Conservation (phyloP, 1,140 invertebrate species). For the Anoplolepis gracilipes region DNA sequence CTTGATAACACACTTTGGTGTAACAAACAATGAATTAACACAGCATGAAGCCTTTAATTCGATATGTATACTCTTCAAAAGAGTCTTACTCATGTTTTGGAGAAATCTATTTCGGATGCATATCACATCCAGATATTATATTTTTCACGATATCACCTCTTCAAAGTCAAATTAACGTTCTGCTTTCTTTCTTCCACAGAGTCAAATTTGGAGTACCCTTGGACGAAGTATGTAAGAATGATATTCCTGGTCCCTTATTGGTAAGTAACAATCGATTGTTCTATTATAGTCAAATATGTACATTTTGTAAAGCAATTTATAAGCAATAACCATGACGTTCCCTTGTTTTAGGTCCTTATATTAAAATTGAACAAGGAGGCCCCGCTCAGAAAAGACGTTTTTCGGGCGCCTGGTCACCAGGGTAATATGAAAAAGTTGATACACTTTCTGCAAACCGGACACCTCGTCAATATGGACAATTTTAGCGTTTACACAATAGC, state of each 20-base stretch:
- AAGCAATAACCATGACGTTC: background rate
- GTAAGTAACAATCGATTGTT: slow-evolving; percentile 84
- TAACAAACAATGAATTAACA: background rate
- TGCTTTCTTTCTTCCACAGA: slow-evolving; percentile 84
- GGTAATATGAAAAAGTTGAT: slow-evolving; percentile 98
- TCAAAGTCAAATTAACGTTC: slow-evolving; percentile 14
- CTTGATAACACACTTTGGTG: background rate
- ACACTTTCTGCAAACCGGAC: slow-evolving; percentile 97
- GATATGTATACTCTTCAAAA: background rate
- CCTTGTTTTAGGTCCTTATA: slow-evolving; percentile 91
- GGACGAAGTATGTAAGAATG: slow-evolving; percentile 96
- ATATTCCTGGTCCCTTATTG: slow-evolving; percentile 95
- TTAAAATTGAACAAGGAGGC: slow-evolving; percentile 98
- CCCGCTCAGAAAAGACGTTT: slow-evolving; percentile 96
- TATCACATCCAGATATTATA: background rate
- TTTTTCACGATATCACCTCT: background rate
- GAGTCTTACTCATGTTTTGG: background rate
- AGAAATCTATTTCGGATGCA: background rate
- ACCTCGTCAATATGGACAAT: slow-evolving; percentile 98
- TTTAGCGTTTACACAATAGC: slow-evolving; percentile 99
- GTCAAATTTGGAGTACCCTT: slow-evolving; percentile 96
- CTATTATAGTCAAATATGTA: too few species aligned
- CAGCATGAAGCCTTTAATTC: background rate
- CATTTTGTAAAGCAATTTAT: background rate
- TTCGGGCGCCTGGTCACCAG: slow-evolving; percentile 97